phyloP scores from a whole-genome alignment of 2,888 invertebrate genomes.

The Graphium colonna region DNA sequence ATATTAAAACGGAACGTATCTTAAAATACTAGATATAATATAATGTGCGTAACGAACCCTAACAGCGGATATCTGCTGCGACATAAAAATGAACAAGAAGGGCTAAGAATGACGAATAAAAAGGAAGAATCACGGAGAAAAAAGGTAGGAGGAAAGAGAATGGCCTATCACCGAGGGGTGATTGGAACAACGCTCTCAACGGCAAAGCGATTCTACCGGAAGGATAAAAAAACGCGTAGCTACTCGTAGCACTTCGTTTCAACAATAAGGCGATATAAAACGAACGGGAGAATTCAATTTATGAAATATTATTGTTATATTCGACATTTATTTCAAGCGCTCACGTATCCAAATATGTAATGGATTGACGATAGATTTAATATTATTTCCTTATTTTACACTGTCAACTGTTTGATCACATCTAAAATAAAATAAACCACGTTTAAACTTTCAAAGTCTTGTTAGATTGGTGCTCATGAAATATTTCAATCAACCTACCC shows the following conservation, averaged over 20 bases:
- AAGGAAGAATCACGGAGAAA: too few relatives aligned
- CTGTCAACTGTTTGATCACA: too few relatives aligned
- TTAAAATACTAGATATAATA: conserved; percentile 39
- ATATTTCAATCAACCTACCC: conserved; percentile 5
- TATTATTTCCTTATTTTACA: too few relatives aligned
- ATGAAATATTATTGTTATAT: neutral
- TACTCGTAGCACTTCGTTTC: too few relatives aligned
- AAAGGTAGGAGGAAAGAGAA: too few relatives aligned
- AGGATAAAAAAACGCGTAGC: neutral
- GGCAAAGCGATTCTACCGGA: neutral
- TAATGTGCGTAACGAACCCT: conserved; percentile 64
- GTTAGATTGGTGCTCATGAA: conserved; percentile 1
- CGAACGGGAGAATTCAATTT: neutral
- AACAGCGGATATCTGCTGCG: conserved; percentile 29
- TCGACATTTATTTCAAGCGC: too few relatives aligned
- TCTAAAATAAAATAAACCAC: too few relatives aligned
- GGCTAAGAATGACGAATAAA: neutral
- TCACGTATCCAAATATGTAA: too few relatives aligned
- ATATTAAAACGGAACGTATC: conserved; percentile 59
- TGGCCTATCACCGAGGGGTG: too few relatives aligned
- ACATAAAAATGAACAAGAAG: neutral
- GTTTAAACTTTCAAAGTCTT: neutral
- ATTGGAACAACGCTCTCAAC: too few relatives aligned
- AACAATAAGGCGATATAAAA: conserved; percentile 9
- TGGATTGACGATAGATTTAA: too few relatives aligned